Base-by-base conservation (phyloP, 2,888 invertebrate genomes). In the Cryptosula pallasiana region DNA sequence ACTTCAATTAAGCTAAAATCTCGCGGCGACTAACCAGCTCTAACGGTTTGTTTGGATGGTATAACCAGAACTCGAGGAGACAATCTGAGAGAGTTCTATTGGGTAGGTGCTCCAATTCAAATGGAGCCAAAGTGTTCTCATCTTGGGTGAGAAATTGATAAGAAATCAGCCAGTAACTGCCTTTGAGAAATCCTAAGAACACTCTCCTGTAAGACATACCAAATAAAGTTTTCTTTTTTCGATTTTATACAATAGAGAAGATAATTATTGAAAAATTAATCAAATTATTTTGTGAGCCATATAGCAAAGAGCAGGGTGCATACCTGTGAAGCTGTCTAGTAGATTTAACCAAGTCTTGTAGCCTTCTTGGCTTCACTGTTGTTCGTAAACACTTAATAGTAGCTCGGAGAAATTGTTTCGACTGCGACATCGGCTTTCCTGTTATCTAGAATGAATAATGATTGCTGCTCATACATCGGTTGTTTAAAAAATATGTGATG, bases 131-230 rank as follows among this genome's bases (percentile, higher is more conserved):
- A 9, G 57, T n/a, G 57, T 57, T 23, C 25, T 23, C 20, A 57
- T 20, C 25, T 9, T 63, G 25, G 29, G 2, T 25, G 63, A 27
- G 3, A 63, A 9, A 32, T 5, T 27, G 20, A 34, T 63, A 63
- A 5, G 63, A 63, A 13, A 63, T 32, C 2, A 63, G 27, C 63
- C 63, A 63, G 27, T 63, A 34, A 13, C 25, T 63, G 13, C 63
- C 63, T n/a, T 63, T 63, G 27, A 63, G 63, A n/a, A 63, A 63
- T 3, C 63, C 63, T n/a, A 63, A 63, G 32, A 63, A 63, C 13
- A 63, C 32, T 29, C 63, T 9, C 32, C 63, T 63, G n/a, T 32
- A n/a, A n/a, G n/a, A n/a, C n/a, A n/a, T n/a, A n/a, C n/a, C n/a
- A n/a, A n/a, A n/a, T n/a, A n/a, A n/a, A n/a, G n/a, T n/a, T n/a